These are phyloP conservation scores for Oscheius sp. DNA, from an alignment of 2,888 invertebrate species.

Conservation along the genomic window DNA sequence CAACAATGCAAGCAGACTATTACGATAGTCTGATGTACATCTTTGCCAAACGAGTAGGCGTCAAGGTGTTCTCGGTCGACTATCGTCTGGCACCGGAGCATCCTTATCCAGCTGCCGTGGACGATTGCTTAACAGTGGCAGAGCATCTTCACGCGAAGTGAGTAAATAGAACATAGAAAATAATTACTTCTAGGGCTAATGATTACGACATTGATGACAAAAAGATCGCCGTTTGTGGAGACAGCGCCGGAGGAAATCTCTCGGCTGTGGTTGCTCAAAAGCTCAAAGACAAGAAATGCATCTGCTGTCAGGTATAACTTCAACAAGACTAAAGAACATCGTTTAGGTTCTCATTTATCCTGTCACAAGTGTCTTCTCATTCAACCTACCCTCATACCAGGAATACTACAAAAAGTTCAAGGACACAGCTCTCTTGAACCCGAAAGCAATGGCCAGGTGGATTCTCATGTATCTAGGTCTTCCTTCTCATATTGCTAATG, in stretches of 20 bases:
- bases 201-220: conserved; percentile 61
- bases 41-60: conserved; percentile 56
- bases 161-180: neutral
- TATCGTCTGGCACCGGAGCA: conserved; percentile 74
- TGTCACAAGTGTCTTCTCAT: conserved; percentile 74
- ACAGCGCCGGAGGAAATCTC: conserved; percentile 72
- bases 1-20: conserved; percentile 61
- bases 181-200: conserved; percentile 43
- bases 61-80: conserved; percentile 63
- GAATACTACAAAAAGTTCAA: conserved; percentile 62
- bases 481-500: conserved; percentile 57
- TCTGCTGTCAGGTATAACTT: conserved; percentile 27
- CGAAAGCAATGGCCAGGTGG: conserved; percentile 63
- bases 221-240: conserved; percentile 69
- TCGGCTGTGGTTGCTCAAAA: conserved; percentile 56
- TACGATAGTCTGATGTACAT: conserved; percentile 64
- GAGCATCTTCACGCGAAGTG: conserved; percentile 65
- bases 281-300: conserved; percentile 38
- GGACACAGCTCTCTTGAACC: conserved; percentile 55
- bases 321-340: neutral
- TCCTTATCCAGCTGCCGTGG: conserved; percentile 74
- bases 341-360: conserved; percentile 75
- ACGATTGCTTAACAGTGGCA: conserved; percentile 73
- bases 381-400: conserved; percentile 68
- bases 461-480: conserved; percentile 69